Percentiles rank a stretch among this genome's conserved stretches.
These are phyloP conservation scores for Rhinolophus sinicus DNA, from an alignment of 2,113 vertebrate species.

Conservation along the genomic window DNA sequence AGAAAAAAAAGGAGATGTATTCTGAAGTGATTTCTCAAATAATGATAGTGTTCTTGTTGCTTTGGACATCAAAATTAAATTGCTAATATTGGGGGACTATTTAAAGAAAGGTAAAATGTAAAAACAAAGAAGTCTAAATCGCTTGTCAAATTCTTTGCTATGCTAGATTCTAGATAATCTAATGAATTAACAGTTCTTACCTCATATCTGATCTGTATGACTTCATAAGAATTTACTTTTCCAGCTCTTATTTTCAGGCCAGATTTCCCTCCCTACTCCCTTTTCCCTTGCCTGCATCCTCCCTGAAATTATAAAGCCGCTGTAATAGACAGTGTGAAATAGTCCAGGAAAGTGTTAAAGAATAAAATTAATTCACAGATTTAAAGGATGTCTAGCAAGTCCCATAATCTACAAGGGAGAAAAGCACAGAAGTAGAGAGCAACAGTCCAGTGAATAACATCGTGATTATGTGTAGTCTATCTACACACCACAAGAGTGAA, in stretches of 20 bases:
- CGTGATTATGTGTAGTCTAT: background rate
- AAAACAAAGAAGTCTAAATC: background rate
- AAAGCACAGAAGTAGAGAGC: background rate
- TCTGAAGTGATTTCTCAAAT: background rate
- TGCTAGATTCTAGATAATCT: background rate
- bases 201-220: background rate
- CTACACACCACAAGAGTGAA: background rate
- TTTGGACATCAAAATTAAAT: background rate
- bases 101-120: background rate
- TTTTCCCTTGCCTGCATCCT: background rate
- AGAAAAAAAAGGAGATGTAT: background rate
- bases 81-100: background rate
- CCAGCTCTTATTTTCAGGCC: background rate
- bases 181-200: background rate
- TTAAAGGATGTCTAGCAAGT: background rate
- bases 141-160: background rate
- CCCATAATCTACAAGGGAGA: background rate
- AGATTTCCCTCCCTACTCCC: background rate
- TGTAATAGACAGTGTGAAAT: background rate
- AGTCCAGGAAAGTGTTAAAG: background rate
- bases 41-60: background rate
- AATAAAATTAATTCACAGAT: background rate
- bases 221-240: background rate
- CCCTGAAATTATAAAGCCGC: background rate
- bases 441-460: background rate